A percentile compares a stretch with the other conserved stretches of the same genome.
Conservation (phyloP, 2,797 vertebrate genomes). For the Crocidura indochinensis region DNA sequence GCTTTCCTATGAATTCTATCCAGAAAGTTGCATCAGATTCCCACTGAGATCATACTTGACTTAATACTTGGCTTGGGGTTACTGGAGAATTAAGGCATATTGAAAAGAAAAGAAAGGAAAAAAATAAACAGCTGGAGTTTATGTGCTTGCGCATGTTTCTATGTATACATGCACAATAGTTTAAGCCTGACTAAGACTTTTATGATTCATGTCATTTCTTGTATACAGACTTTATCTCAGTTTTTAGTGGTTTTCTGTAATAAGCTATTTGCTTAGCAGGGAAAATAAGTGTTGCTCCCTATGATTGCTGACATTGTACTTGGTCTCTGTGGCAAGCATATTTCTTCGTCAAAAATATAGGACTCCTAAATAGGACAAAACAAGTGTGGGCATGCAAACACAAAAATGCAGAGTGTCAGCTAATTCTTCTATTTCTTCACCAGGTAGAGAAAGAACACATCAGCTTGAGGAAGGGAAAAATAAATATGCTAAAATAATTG, state of each 20-base stretch:
- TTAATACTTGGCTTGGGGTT: conserved; percentile 79
- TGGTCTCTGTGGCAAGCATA: conserved; percentile 61
- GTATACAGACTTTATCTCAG: conserved; percentile 63
- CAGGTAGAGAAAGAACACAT: conserved; percentile 36
- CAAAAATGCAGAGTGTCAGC: neutral
- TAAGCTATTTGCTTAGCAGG: conserved; percentile 80
- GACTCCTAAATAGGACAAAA: conserved; percentile 51
- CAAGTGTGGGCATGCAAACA: conserved; percentile 59
- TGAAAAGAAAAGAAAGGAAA: conserved; percentile 71
- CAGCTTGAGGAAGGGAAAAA: neutral
- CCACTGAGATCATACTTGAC: conserved; percentile 67
- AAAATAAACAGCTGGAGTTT: conserved; percentile 73
- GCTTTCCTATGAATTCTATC: conserved; percentile 55
- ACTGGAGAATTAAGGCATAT: conserved; percentile 67
- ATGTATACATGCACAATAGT: conserved; percentile 60
- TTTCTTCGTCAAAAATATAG: conserved; percentile 65
- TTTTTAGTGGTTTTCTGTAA: conserved; percentile 73
- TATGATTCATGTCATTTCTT: conserved; percentile 73
- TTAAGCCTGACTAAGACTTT: conserved; percentile 69
- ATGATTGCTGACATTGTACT: conserved; percentile 64
- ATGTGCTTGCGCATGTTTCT: conserved; percentile 57
- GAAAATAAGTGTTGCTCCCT: conserved; percentile 69
- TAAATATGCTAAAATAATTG: neutral
- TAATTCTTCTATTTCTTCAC: conserved; percentile 52
- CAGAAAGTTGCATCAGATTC: conserved; percentile 64